Evolutionary conservation across 35 echinoderm and acorn worm species (phyloP), one percentile per base, ranked within the genome.

Genomic region (Ophioderma brevispina): DNA sequence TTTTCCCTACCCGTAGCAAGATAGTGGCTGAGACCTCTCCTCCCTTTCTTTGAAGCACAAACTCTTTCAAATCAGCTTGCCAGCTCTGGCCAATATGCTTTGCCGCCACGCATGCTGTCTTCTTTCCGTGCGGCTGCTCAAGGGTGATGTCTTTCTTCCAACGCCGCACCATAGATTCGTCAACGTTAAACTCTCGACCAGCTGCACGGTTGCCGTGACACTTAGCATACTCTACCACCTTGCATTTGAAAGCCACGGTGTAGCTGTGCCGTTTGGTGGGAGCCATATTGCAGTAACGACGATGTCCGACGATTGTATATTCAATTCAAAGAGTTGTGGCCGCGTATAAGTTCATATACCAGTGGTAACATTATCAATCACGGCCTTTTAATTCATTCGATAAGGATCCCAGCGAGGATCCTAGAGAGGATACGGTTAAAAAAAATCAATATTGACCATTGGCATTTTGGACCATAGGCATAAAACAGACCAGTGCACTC

Each of bases 151-250:
- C 13, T 35, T 33, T 36, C 31, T 13, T 40, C 78, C 87, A 89
- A 4, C 78, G 78, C 31, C 77, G 87, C 25, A 89, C 37, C 49
- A 36, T 35, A 34, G 87, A 89, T 38, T 89, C 87, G 78, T 89
- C 37, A 15, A 89, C n/a, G 17, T 50, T 28, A 35, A 89, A 89
- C 33, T 82, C 37, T 31, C 87, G 78, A 5, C 87, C 87, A 11
- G 78, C 87, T 70, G 87, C 77, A 23, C 87, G 77, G 50, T 89
- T 89, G 21, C 78, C 78, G 40, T 39, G 10, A 23, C 18, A 36
- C 14, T 89, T 78, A 36, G 87, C 87, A 64, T 11, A 55, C 77
- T 33, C 49, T 25, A 55, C 41, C 30, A 56, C 87, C 13, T 39
- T 40, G 18, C 78, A 78, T 37, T 89, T 89, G 15, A 82, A 39